Conservation (phyloP, 2,888 invertebrate genomes). For the Andrena flavipes region DNA sequence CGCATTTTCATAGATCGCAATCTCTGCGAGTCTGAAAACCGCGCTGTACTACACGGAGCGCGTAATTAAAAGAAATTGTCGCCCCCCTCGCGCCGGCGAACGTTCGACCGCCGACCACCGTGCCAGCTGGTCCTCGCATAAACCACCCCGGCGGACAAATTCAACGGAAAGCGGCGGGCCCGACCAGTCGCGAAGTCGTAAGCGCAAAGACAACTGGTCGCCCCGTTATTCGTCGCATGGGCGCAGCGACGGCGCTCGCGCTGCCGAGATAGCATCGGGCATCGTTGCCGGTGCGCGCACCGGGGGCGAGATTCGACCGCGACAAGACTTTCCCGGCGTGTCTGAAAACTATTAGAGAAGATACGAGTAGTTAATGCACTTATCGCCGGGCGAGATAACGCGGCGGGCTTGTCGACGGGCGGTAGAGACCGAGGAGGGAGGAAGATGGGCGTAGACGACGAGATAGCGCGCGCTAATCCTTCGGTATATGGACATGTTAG, state of each 20-base stretch:
- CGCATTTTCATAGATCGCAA: slow-evolving; percentile 66
- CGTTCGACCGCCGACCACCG: background rate
- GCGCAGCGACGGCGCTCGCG: slow-evolving; percentile 24
- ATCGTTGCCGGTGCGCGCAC: slow-evolving; percentile 48
- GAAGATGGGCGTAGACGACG: slow-evolving; percentile 52
- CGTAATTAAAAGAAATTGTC: slow-evolving; percentile 49
- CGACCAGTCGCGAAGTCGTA: background rate
- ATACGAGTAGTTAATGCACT: slow-evolving; percentile 72
- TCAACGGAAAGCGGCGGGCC: background rate
- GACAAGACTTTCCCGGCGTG: slow-evolving; percentile 67
- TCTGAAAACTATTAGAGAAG: slow-evolving; percentile 73
- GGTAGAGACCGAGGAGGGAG: slow-evolving; percentile 41
- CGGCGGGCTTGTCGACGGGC: slow-evolving; percentile 42
- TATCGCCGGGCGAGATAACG: slow-evolving; percentile 70
- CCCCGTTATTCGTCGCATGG: slow-evolving; percentile 27
- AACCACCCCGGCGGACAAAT: background rate
- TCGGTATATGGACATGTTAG: slow-evolving; percentile 45
- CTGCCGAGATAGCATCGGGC: slow-evolving; percentile 51
- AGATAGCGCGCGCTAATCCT: slow-evolving; percentile 41
- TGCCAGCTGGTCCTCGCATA: background rate
- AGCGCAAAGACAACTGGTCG: slow-evolving; percentile 39
- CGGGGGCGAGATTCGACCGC: slow-evolving; percentile 54
- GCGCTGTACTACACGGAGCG: slow-evolving; percentile 36
- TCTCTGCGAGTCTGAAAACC: slow-evolving; percentile 48
- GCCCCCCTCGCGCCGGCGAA: background rate